Percentiles rank a stretch among this genome's conserved stretches.
These are phyloP conservation scores for Ranitomeya imitator DNA, from an alignment of 2,113 vertebrate species.

Conservation along the genomic window DNA sequence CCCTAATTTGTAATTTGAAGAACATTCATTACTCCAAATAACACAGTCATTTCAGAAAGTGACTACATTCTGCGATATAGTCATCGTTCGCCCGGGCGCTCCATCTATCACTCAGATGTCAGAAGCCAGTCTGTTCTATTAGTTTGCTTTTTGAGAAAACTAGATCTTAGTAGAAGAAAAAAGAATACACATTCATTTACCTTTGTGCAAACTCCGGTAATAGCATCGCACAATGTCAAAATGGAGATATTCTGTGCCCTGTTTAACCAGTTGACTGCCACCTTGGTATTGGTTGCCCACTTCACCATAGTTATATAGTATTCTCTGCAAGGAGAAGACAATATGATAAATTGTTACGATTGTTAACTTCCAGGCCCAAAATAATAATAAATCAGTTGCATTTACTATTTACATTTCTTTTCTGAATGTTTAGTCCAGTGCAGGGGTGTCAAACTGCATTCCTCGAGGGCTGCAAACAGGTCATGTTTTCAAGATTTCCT, in stretches of 20 bases:
- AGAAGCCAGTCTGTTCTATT: background rate
- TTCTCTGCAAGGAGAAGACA: conserved; percentile 74
- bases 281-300: conserved; percentile 94
- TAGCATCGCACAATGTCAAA: conserved; percentile 92
- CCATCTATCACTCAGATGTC: conserved; percentile 20
- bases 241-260: conserved; percentile 95
- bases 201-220: conserved; percentile 94
- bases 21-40: conserved; percentile 9
- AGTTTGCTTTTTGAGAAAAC: too few species aligned
- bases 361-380: background rate
- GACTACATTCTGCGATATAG: background rate
- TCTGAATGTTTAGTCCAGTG: too few species aligned
- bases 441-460: too few species aligned
- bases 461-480: too few species aligned
- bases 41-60: background rate
- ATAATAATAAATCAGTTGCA: background rate
- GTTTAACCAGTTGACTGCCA: conserved; percentile 97
- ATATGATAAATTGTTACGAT: background rate
- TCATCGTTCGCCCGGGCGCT: background rate
- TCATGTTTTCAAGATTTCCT: too few species aligned
- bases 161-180: background rate
- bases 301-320: conserved; percentile 97
- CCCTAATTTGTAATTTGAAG: conserved; percentile 23
- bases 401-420: too few species aligned
- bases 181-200: conserved; percentile 65